These are phyloP conservation scores for Salvator merianae DNA, from an alignment of 2,113 vertebrate genomes.

Conservation along the genomic window DNA sequence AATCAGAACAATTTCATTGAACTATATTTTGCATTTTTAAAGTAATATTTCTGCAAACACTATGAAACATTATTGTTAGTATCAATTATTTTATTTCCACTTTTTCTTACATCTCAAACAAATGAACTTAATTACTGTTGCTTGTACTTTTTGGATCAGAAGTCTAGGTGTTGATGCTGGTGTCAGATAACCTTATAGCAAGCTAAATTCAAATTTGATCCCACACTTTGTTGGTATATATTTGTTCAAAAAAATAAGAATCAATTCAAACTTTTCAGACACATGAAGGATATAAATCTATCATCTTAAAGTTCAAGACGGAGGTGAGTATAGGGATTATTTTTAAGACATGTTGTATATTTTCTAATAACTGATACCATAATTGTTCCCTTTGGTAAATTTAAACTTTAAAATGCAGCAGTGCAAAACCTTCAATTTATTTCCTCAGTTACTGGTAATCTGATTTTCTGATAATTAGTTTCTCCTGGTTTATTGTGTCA, in stretches of 20 bases:
- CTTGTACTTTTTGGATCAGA: too few relatives aligned
- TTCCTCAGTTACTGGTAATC: not conserved
- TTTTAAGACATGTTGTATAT: not conserved
- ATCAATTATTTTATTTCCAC: too few relatives aligned
- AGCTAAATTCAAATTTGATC: not conserved
- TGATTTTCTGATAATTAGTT: conserved; percentile 1
- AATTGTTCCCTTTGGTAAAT: not conserved
- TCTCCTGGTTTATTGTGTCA: not conserved
- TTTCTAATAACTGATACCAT: not conserved
- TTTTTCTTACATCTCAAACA: too few relatives aligned
- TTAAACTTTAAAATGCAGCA: not conserved
- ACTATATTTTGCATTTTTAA: too few relatives aligned
- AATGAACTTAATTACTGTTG: too few relatives aligned
- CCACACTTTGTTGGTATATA: not conserved
- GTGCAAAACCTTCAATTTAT: conserved; percentile 2
- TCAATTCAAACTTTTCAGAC: not conserved
- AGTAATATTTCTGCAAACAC: too few relatives aligned
- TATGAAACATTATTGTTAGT: too few relatives aligned
- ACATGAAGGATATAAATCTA: not conserved
- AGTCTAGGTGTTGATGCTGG: too few relatives aligned
- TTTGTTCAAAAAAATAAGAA: not conserved
- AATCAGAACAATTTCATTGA: too few relatives aligned
- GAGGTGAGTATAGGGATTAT: not conserved
- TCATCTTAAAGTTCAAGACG: not conserved
- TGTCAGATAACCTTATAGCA: too few relatives aligned